Conservation (phyloP, 1,140 invertebrate genomes). For the Trichonephila clavata region DNA sequence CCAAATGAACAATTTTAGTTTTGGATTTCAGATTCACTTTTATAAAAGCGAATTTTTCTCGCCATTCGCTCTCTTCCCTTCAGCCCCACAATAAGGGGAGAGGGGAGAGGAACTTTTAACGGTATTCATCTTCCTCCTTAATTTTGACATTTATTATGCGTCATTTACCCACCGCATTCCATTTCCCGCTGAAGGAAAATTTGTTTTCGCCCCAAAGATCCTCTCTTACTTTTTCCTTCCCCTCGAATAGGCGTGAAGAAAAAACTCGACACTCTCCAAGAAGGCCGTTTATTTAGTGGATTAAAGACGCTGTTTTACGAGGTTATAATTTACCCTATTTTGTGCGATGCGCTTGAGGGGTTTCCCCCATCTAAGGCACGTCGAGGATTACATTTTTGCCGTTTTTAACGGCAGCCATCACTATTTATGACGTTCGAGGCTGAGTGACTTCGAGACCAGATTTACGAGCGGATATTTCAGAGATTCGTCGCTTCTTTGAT, state of each 20-base stretch:
- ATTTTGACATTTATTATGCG: conserved; percentile 38
- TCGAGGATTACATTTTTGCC: conserved; percentile 66
- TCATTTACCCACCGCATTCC: conserved; percentile 12
- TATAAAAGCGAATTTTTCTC: too few relatives aligned
- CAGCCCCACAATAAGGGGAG: too few relatives aligned
- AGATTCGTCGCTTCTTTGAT: conserved; percentile 24
- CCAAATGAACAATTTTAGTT: too few relatives aligned
- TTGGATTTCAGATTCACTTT: too few relatives aligned
- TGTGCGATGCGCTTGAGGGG: conserved; percentile 20
- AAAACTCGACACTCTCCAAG: not conserved
- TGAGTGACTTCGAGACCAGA: conserved; percentile 49
- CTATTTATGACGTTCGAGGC: conserved; percentile 58
- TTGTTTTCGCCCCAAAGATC: conserved; percentile 1
- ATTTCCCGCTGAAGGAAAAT: not conserved
- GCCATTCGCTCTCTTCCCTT: too few relatives aligned
- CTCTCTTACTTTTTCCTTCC: not conserved
- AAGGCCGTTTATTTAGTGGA: conserved; percentile 50
- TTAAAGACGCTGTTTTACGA: conserved; percentile 71
- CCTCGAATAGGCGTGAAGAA: not conserved
- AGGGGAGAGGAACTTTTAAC: not conserved
- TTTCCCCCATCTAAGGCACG: conserved; percentile 45
- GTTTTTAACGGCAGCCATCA: conserved; percentile 60
- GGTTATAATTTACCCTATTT: conserved; percentile 64
- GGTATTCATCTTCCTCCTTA: conserved; percentile 4
- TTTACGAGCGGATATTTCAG: conserved; percentile 24